Base-by-base conservation (phyloP, 2,113 vertebrate species). In the Chaenogobius annularis region DNA sequence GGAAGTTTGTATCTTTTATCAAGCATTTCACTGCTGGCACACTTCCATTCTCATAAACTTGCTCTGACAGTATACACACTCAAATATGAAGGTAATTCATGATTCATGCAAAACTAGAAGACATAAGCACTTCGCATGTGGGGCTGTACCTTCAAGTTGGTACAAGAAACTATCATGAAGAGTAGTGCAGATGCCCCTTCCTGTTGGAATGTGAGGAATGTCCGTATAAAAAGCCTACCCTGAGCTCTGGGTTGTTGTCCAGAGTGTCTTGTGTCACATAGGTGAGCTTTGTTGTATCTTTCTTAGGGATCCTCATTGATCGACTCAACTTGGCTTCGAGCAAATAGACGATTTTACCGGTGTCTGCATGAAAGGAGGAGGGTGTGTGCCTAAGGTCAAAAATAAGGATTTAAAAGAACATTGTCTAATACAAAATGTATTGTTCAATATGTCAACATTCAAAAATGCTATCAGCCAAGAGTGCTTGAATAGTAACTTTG, bases 261-360 rank as follows among this genome's bases (percentile, higher is more conserved):
- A 66, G 1, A 35, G 74, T 69, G 11, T 3, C 37, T 3, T 15
- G 77, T 11, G 83, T 44, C n/a, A 91, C 59, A 83, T 89, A 92
- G 75, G 73, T 88, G 69, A 93, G 66, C 17, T 76, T 67, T 1
- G 69, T 67, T 15, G 70, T 77, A 59, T 72, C 83, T 70, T 78
- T 94, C 48, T 69, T 80, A 40, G 72, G 0, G 6, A 90, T 44
- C 48, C 83, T 88, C 90, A 92, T 75, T 15, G 91, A 89, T 78
- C 92, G 82, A 73, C 79, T 79, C 72, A 94, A 68, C 43, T 48
- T 82, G 47, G 91, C 79, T 52, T 91, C 77, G 70, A 94, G 72
- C 4, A 26, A 40, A 81, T 92, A 93, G 11, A 77, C 26, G 3
- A 93, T 74, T 79, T 92, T 91, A 61, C 93, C 92, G 26, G 5